A percentile compares a stretch with the other conserved stretches of the same genome.
Conservation (phyloP, 2,113 vertebrate genomes). For the Scomber colias region DNA sequence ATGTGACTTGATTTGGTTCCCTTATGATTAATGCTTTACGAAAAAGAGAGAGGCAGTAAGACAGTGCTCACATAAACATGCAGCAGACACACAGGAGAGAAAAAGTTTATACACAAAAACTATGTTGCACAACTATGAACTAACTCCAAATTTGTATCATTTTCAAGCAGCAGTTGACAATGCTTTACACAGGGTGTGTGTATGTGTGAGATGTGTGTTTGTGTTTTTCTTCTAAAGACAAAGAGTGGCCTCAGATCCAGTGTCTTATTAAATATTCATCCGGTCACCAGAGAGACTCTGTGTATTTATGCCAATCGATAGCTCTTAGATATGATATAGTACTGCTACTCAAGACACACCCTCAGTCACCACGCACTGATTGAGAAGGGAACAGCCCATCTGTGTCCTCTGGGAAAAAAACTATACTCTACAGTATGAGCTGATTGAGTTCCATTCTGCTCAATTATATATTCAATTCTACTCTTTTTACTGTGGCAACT, state of each 20-base stretch:
- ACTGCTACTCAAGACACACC: conserved; percentile 72
- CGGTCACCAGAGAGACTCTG: conserved; percentile 81
- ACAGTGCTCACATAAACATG: conserved; percentile 44
- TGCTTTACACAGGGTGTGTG: conserved; percentile 12
- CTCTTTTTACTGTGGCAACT: not conserved
- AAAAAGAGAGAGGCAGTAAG: conserved; percentile 61
- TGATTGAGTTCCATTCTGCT: conserved; percentile 26
- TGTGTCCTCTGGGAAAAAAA: conserved; percentile 49
- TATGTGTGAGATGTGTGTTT: conserved; percentile 8
- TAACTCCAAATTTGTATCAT: conserved; percentile 25
- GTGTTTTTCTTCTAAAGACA: conserved; percentile 55
- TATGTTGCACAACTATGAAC: conserved; percentile 15
- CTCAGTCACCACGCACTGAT: conserved; percentile 66
- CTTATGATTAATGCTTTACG: conserved; percentile 80
- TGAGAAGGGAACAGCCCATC: conserved; percentile 63
- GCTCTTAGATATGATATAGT: conserved; percentile 89
- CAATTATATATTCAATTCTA: not conserved
- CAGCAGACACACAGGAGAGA: conserved; percentile 24
- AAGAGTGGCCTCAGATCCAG: conserved; percentile 78
- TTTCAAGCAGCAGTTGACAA: conserved; percentile 1
- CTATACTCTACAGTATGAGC: not conserved
- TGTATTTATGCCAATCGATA: conserved; percentile 88
- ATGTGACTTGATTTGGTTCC: conserved; percentile 74
- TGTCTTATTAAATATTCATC: conserved; percentile 89
- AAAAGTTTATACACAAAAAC: conserved; percentile 54